These are phyloP conservation scores for Cephus spinipes DNA, from an alignment of 2,888 invertebrate species.

Conservation along the genomic window DNA sequence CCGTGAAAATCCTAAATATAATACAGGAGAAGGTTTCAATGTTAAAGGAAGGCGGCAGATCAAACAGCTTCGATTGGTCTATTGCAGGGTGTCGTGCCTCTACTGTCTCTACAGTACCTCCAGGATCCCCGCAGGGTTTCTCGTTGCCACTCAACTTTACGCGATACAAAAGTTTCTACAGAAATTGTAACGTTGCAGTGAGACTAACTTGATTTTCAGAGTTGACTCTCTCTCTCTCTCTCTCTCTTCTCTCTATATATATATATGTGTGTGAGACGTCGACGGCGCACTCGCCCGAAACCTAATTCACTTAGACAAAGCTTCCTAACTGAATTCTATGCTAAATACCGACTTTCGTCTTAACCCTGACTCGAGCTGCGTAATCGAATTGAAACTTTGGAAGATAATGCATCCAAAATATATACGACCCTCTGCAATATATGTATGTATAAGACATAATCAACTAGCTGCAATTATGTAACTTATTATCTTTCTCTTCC, in stretches of 20 bases:
- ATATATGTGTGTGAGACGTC: too few relatives aligned
- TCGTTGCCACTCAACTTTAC: not conserved
- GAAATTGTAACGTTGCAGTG: conserved; percentile 1
- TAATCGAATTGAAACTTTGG: conserved; percentile 40
- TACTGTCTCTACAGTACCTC: not conserved
- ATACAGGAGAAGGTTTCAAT: not conserved
- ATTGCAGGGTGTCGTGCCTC: not conserved
- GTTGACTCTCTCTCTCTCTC: not conserved
- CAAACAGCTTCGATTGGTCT: not conserved
- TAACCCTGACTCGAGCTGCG: conserved; percentile 32
- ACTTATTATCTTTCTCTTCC: too few relatives aligned
- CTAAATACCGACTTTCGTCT: conserved; percentile 56
- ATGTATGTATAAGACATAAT: too few relatives aligned
- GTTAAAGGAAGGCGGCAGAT: not conserved
- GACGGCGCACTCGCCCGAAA: conserved; percentile 37
- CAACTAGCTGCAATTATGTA: too few relatives aligned
- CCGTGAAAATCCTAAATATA: not conserved
- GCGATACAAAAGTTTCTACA: not conserved
- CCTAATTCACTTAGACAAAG: conserved; percentile 53
- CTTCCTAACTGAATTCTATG: conserved; percentile 53
- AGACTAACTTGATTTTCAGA: conserved; percentile 2
- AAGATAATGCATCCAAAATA: conserved; percentile 19
- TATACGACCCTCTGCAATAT: conserved; percentile 1
- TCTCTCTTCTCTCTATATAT: not conserved
- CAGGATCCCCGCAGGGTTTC: too few relatives aligned